Percentiles rank a stretch among this genome's conserved stretches.
These are phyloP conservation scores for Holothuria leucospilota DNA, from an alignment of 53 echinoderm and acorn worm genomes.

Conservation along the genomic window DNA sequence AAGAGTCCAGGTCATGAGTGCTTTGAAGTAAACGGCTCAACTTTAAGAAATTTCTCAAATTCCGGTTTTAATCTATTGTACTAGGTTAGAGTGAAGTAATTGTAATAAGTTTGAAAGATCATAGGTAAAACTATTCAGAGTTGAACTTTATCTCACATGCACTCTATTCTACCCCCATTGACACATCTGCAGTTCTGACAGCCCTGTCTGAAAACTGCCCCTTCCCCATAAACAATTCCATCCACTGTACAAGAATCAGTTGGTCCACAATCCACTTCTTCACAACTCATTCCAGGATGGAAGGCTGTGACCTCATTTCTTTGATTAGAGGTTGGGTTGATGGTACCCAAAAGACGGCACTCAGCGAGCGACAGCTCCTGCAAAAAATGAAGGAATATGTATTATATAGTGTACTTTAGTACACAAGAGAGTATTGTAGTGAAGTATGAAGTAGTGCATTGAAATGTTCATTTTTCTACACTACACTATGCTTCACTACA, in stretches of 20 bases:
- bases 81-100: too few relatives aligned
- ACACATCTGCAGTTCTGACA: slow-evolving; percentile 89
- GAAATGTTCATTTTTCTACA: too few relatives aligned
- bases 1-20: too few relatives aligned
- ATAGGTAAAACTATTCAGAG: too few relatives aligned
- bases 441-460: too few relatives aligned
- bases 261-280: slow-evolving; percentile 74
- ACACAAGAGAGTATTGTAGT: too few relatives aligned
- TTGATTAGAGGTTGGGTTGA: slow-evolving; percentile 59
- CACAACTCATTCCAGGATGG: slow-evolving; percentile 77
- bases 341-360: slow-evolving; percentile 63
- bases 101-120: too few relatives aligned
- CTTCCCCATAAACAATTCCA: slow-evolving; percentile 57
- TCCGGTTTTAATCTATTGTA: too few relatives aligned
- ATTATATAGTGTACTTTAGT: too few relatives aligned
- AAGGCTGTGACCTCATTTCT: slow-evolving; percentile 81
- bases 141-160: slow-evolving; percentile 64
- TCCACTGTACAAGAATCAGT: slow-evolving; percentile 72
- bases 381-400: background rate
- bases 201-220: slow-evolving; percentile 66
- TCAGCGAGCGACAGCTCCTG: slow-evolving; percentile 66
- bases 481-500: too few relatives aligned
- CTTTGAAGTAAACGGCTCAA: too few relatives aligned
- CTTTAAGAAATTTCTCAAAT: too few relatives aligned
- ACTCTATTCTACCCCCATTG: slow-evolving; percentile 70